These are phyloP conservation scores for Amphilophus citrinellus DNA, from an alignment of 2,113 vertebrate genomes.

Conservation along the genomic window DNA sequence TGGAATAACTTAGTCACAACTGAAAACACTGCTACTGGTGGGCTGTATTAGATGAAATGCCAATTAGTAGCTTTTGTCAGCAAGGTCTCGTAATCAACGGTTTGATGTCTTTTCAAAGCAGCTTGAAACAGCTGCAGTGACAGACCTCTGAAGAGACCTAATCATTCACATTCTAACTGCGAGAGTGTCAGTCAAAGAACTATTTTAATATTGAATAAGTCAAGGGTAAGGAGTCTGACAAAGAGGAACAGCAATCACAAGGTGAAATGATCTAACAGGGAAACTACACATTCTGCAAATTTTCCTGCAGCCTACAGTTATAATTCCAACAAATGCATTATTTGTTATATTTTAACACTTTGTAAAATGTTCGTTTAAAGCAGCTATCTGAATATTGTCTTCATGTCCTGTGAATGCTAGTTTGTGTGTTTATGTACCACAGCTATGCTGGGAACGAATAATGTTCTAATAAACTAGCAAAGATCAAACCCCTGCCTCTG, in stretches of 20 bases:
- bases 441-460: not conserved
- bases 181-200: conserved; percentile 39
- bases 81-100: conserved; percentile 28
- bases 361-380: not conserved
- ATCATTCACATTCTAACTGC: conserved; percentile 32
- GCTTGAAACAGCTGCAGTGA: conserved; percentile 45
- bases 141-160: conserved; percentile 30
- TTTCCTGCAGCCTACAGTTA: not conserved
- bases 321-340: not conserved
- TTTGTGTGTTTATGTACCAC: not conserved
- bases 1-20: conserved; percentile 17
- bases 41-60: conserved; percentile 32
- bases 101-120: conserved; percentile 49
- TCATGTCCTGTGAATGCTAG: not conserved
- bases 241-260: conserved; percentile 4
- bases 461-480: conserved; percentile 1
- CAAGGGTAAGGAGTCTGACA: not conserved
- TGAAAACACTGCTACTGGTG: conserved; percentile 31
- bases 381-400: not conserved
- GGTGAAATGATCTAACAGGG: conserved; percentile 5
- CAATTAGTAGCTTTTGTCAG: conserved; percentile 52
- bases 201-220: conserved; percentile 41
- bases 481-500: not conserved
- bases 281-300: not conserved
- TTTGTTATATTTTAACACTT: not conserved